phyloP scores from a whole-genome alignment of 2,113 vertebrate genomes.

The Cichladusa arquata region DNA sequence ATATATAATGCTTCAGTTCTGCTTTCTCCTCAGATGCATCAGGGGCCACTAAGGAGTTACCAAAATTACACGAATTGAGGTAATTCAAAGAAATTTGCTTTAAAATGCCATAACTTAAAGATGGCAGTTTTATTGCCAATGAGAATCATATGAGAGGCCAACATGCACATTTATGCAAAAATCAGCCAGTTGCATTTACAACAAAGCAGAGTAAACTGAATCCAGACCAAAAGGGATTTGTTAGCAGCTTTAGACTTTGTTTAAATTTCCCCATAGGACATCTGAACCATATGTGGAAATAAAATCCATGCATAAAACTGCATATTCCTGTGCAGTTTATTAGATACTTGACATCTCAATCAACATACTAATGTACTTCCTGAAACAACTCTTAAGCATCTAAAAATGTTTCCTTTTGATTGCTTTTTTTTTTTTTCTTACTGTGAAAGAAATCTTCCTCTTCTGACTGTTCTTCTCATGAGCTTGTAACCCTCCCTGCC shows the following conservation, averaged over 20 bases:
- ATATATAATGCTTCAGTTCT: not conserved
- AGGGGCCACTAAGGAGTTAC: not conserved
- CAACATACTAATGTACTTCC: constrained; percentile 26
- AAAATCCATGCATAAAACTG: constrained; percentile 11
- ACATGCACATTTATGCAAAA: not conserved
- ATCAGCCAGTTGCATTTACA: not conserved
- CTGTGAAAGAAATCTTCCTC: not conserved
- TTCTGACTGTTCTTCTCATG: not conserved
- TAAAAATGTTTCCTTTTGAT: constrained; percentile 9
- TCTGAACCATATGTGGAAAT: constrained; percentile 5
- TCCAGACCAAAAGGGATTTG: constrained; percentile 2
- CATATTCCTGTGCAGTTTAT: constrained; percentile 22
- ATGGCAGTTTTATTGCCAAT: not conserved
- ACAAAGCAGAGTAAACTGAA: not conserved
- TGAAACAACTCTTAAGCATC: not conserved
- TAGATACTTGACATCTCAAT: constrained; percentile 32
- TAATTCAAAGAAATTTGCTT: not conserved
- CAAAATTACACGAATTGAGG: not conserved
- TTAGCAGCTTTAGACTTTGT: not conserved
- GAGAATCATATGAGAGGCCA: not conserved
- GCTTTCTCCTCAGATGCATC: not conserved
- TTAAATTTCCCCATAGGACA: constrained; percentile 16
- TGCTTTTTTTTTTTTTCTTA: constrained; percentile 4
- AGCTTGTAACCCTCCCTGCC: not conserved
- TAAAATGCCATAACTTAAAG: not conserved